These are phyloP conservation scores for Drosophila villosipedis DNA, from an alignment of 2,888 invertebrate species.

Conservation along the genomic window DNA sequence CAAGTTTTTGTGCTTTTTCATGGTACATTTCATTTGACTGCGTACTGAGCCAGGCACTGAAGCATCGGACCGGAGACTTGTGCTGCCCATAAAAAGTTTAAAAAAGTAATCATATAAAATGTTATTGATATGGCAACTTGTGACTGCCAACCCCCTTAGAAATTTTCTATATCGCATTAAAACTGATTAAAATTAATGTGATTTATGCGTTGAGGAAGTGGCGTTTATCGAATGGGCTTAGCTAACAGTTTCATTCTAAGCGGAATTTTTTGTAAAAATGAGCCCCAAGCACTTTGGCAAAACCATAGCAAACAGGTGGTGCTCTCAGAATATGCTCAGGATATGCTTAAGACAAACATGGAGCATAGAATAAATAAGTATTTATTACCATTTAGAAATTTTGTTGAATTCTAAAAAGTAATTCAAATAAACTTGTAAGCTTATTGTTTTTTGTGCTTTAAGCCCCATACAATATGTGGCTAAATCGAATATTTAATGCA, in stretches of 20 bases:
- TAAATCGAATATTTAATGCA: constrained; percentile 11
- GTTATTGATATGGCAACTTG: constrained; percentile 73
- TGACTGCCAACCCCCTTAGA: constrained; percentile 17
- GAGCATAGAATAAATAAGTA: neutral
- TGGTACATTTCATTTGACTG: constrained; percentile 73
- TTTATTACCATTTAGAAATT: neutral
- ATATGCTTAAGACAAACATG: neutral
- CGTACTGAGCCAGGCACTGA: constrained; percentile 27
- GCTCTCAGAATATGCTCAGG: neutral
- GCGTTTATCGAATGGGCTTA: neutral
- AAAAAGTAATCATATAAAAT: constrained; percentile 80
- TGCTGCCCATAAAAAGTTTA: constrained; percentile 71
- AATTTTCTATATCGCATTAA: constrained; percentile 35
- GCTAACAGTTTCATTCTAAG: neutral
- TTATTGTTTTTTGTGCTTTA: neutral
- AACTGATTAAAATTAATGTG: constrained; percentile 70
- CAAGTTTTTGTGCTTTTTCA: constrained; percentile 61
- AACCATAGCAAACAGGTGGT: neutral
- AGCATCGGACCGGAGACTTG: constrained; percentile 42
- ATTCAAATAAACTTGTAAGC: neutral
- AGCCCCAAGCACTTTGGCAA: neutral
- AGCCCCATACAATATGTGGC: neutral
- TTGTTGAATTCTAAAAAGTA: no score
- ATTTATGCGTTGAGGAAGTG: neutral
- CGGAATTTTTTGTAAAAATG: neutral